A percentile compares a stretch with the other conserved stretches of the same genome.
These are phyloP conservation scores for Rhineura floridana DNA, from an alignment of 2,113 vertebrate genomes.

Conservation along the genomic window DNA sequence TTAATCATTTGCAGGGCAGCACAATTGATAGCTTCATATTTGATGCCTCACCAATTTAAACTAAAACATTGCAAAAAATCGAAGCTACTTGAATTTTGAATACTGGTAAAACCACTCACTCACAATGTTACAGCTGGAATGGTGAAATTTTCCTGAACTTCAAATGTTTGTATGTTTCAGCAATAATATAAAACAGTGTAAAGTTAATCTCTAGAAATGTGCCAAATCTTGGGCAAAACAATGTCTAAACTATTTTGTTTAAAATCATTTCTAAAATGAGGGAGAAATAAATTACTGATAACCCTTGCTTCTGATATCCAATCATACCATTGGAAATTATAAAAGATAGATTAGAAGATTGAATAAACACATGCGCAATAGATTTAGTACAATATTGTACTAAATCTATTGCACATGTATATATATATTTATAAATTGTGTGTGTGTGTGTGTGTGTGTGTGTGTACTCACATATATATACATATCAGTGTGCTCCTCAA, in stretches of 20 bases:
- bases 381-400: no score
- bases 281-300: background rate
- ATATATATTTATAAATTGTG: no score
- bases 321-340: background rate
- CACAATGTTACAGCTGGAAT: background rate
- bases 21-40: background rate
- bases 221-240: background rate
- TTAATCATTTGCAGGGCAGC: background rate
- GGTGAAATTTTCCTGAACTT: background rate
- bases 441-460: no score
- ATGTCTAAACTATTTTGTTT: background rate
- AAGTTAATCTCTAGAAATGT: background rate
- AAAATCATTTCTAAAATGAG: background rate
- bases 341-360: background rate
- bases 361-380: background rate
- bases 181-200: no score
- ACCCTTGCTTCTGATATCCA: background rate
- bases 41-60: background rate
- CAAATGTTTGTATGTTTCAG: background rate
- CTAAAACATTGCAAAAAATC: background rate
- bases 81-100: background rate
- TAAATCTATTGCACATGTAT: no score
- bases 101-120: background rate
- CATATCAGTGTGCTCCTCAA: background rate
- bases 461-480: background rate